Conservation (phyloP, 2,797 vertebrate genomes). For the Melanotaenia maccullochi region DNA sequence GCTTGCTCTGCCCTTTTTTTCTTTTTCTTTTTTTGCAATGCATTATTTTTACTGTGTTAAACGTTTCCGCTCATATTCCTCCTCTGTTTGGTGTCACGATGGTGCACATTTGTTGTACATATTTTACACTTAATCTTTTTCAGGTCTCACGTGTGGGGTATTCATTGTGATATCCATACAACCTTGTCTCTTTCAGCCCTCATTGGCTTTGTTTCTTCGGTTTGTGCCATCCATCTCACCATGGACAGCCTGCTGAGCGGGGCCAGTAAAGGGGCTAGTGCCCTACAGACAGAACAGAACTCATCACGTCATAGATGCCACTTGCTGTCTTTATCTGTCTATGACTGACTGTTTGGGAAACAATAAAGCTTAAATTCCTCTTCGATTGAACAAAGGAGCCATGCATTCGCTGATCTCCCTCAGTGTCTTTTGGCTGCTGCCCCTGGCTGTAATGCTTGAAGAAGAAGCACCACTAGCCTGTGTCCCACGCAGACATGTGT, state of each 20-base stretch:
- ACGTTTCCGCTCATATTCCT: background rate
- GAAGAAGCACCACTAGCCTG: slow-evolving; percentile 41
- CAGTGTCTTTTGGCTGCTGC: slow-evolving; percentile 68
- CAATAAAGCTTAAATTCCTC: slow-evolving; percentile 59
- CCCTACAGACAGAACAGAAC: slow-evolving; percentile 59
- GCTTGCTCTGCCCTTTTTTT: slow-evolving; percentile 50
- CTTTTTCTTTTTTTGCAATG: slow-evolving; percentile 17
- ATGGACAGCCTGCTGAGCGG: slow-evolving; percentile 73
- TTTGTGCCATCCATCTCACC: slow-evolving; percentile 75
- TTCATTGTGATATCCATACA: slow-evolving; percentile 47
- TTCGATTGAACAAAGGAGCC: slow-evolving; percentile 57
- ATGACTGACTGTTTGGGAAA: slow-evolving; percentile 58
- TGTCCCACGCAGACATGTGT: slow-evolving; percentile 79
- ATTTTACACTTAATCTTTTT: slow-evolving; percentile 4
- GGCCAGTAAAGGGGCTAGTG: slow-evolving; percentile 72
- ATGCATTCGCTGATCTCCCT: slow-evolving; percentile 69
- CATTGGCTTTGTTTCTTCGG: slow-evolving; percentile 61
- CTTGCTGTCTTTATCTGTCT: slow-evolving; percentile 54
- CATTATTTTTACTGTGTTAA: slow-evolving; percentile 12
- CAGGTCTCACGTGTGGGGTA: slow-evolving; percentile 12
- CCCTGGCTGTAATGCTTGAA: slow-evolving; percentile 50
- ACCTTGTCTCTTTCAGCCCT: slow-evolving; percentile 69
- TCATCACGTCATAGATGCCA: slow-evolving; percentile 66
- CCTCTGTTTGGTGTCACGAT: slow-evolving; percentile 2
- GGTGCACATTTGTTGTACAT: slow-evolving; percentile 5